Percentiles rank a stretch among this genome's conserved stretches.
Conservation (phyloP, 64 coral and sea anemone species). For the Exaiptasia diaphana region DNA sequence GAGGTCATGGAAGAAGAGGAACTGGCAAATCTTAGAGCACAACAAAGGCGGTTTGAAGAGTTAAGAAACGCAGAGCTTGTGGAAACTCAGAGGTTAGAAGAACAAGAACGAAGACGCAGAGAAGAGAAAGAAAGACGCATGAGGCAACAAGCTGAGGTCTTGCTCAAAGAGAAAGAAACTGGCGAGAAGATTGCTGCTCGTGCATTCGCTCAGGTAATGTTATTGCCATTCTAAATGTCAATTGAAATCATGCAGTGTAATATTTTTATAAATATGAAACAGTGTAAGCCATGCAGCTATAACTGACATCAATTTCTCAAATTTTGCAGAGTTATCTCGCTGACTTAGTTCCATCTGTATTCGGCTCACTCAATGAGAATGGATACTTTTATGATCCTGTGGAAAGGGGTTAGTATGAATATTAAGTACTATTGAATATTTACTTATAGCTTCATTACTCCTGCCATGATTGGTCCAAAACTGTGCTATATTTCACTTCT, state of each 20-base stretch:
- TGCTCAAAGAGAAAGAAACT: conserved; percentile 94
- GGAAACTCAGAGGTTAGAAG: conserved; percentile 94
- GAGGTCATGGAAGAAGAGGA: conserved; percentile 99
- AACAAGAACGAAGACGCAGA: conserved; percentile 92
- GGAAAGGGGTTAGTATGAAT: conserved; percentile 73
- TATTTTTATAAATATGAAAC: background rate
- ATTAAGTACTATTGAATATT: background rate
- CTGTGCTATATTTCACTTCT: too few species aligned
- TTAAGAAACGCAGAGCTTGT: conserved; percentile 97
- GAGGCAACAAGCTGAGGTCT: conserved; percentile 91
- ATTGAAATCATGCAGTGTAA: background rate
- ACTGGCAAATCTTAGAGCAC: conserved; percentile 84
- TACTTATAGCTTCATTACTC: background rate
- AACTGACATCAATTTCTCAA: background rate
- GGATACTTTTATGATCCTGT: conserved; percentile 99
- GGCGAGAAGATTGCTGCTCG: conserved; percentile 94
- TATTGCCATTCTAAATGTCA: background rate
- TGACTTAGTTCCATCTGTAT: conserved; percentile 95
- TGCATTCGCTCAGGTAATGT: conserved; percentile 91
- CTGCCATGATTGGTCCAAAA: background rate
- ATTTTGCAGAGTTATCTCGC: conserved; percentile 87
- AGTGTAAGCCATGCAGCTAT: too few species aligned
- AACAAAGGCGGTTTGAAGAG: conserved; percentile 89
- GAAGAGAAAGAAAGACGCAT: conserved; percentile 98
- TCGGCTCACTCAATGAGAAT: conserved; percentile 97